A percentile compares a stretch with the other conserved stretches of the same genome.
Conservation (phyloP, 1,140 invertebrate species). For the Bombus ignitus region DNA sequence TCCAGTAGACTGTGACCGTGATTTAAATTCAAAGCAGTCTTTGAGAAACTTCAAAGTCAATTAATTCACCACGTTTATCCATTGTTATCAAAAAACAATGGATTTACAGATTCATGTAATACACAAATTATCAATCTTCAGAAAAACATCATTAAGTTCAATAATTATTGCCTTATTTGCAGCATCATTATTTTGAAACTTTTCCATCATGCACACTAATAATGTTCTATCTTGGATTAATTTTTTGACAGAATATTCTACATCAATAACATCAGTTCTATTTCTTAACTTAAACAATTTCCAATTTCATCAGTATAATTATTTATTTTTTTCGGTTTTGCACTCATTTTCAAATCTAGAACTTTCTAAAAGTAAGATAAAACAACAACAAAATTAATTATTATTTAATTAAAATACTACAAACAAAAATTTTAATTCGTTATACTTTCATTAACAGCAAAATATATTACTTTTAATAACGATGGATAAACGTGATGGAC, state of each 20-base stretch:
- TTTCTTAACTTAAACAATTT: conserved; percentile 87
- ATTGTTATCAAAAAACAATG: no score
- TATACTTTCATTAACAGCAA: conserved; percentile 90
- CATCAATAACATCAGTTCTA: conserved; percentile 90
- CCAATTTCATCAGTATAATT: conserved; percentile 81
- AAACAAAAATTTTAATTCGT: background rate
- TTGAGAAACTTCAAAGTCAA: no score
- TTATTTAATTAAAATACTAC: background rate
- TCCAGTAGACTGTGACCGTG: no score
- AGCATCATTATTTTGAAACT: conserved; percentile 77
- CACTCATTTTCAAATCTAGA: conserved; percentile 83
- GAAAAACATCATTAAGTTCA: conserved; percentile 82
- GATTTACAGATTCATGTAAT: no score
- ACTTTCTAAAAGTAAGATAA: conserved; percentile 81
- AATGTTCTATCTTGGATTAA: conserved; percentile 88
- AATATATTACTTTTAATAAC: conserved; percentile 48
- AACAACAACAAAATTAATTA: conserved; percentile 26
- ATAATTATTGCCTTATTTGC: conserved; percentile 80
- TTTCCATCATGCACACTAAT: conserved; percentile 82
- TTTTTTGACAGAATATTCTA: conserved; percentile 88
- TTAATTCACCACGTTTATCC: no score
- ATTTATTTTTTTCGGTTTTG: conserved; percentile 77
- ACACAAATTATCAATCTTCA: no score
- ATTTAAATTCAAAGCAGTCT: no score
- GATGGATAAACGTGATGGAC: no score